Conservation (phyloP, 2,797 vertebrate genomes). For the Melanotaenia parkinsoni region DNA sequence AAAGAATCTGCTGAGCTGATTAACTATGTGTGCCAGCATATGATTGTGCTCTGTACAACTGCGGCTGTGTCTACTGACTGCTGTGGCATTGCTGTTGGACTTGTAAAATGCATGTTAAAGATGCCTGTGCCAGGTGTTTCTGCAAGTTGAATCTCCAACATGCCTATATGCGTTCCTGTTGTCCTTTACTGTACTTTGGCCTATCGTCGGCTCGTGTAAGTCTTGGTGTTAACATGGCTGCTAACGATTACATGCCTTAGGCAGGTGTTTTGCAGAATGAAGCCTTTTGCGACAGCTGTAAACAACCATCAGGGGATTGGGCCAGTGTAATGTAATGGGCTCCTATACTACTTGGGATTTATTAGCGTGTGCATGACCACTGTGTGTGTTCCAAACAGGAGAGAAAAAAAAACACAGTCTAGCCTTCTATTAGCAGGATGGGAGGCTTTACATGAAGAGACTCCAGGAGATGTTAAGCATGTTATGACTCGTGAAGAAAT, state of each 20-base stretch:
- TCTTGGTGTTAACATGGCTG: slow-evolving; percentile 55
- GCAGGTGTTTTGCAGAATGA: slow-evolving; percentile 67
- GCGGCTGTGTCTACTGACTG: slow-evolving; percentile 67
- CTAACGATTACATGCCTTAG: slow-evolving; percentile 70
- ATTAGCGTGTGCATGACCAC: slow-evolving; percentile 9
- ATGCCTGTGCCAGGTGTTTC: slow-evolving; percentile 63
- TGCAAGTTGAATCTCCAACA: slow-evolving; percentile 31
- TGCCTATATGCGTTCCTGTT: slow-evolving; percentile 15
- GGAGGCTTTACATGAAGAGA: slow-evolving; percentile 24
- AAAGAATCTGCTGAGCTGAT: slow-evolving; percentile 7
- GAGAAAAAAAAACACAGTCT: slow-evolving; percentile 32
- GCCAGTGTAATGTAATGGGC: slow-evolving; percentile 56
- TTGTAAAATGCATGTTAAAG: slow-evolving; percentile 63
- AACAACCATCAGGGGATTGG: slow-evolving; percentile 71
- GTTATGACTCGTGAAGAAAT: not conserved
- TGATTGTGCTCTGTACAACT: slow-evolving; percentile 2
- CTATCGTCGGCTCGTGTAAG: slow-evolving; percentile 41
- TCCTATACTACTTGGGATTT: slow-evolving; percentile 47
- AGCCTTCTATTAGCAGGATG: slow-evolving; percentile 11
- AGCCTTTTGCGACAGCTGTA: slow-evolving; percentile 74
- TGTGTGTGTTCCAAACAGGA: slow-evolving; percentile 25
- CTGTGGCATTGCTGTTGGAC: slow-evolving; percentile 29
- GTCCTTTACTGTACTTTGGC: slow-evolving; percentile 33
- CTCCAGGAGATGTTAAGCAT: slow-evolving; percentile 3
- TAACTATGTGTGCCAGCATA: slow-evolving; percentile 10